Evolutionary conservation across 1,140 invertebrate genomes (phyloP).

Genomic region (Drosophila yakuba): DNA sequence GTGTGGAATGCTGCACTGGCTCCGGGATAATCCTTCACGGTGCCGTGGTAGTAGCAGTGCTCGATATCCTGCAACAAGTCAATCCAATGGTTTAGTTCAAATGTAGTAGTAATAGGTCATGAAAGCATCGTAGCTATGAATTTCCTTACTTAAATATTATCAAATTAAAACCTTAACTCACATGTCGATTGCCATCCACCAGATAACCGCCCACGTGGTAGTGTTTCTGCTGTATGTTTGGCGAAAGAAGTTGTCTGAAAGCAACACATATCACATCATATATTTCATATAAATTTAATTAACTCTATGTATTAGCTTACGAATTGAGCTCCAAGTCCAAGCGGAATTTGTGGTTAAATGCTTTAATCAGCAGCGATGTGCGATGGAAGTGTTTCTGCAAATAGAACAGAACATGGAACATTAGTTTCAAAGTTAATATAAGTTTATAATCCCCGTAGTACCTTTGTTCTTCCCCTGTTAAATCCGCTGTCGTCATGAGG

Average conservation of each 20-base stretch:
- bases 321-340: constrained; percentile 97
- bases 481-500: constrained; percentile 81
- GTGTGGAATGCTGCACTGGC: constrained; percentile 98
- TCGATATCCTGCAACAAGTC: constrained; percentile 90
- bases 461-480: constrained; percentile 81
- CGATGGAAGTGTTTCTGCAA: constrained; percentile 96
- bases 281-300: neutral
- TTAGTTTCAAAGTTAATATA: neutral
- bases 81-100: too few species aligned
- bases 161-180: constrained; percentile 50
- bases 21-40: constrained; percentile 97
- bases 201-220: constrained; percentile 88
- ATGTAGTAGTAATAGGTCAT: too few species aligned
- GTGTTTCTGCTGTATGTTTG: constrained; percentile 93
- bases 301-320: constrained; percentile 87
- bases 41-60: constrained; percentile 98
- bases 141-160: neutral
- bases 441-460: neutral
- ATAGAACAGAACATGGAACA: constrained; percentile 52
- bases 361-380: constrained; percentile 97
- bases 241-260: constrained; percentile 91
- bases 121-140: too few species aligned
- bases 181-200: constrained; percentile 83
- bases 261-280: neutral
- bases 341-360: constrained; percentile 98